phyloP scores from a whole-genome alignment of 2,797 vertebrate species.

The Sylvilagus floridanus region DNA sequence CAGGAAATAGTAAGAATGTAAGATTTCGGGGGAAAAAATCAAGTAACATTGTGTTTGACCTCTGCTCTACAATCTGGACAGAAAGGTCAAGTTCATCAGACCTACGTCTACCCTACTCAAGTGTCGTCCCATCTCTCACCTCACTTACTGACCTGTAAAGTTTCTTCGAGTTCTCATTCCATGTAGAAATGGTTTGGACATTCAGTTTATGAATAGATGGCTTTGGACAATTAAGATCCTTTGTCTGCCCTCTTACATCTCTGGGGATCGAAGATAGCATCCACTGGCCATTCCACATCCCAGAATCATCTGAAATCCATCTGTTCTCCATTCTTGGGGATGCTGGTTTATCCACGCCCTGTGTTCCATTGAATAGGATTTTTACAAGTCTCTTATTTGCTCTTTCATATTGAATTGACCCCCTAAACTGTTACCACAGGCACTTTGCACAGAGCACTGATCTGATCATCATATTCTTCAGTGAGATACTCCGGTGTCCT shows the following conservation, averaged over 20 bases:
- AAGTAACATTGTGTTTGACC: background rate
- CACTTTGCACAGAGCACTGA: slow-evolving; percentile 11
- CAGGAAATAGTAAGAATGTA: slow-evolving; percentile 3
- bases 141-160: background rate
- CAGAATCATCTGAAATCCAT: background rate
- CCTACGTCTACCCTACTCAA: background rate
- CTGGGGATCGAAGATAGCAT: background rate
- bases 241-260: background rate
- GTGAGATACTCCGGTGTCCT: background rate
- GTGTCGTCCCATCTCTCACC: background rate
- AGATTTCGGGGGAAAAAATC: background rate
- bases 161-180: background rate
- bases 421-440: background rate
- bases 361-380: background rate
- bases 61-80: background rate
- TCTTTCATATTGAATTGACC: background rate
- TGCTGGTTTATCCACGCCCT: background rate
- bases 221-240: background rate
- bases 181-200: slow-evolving; percentile 4
- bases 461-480: background rate
- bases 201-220: background rate
- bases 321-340: background rate
- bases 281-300: background rate
- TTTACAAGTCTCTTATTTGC: background rate
- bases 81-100: background rate